Conservation (phyloP, 2,888 invertebrate species). For the Drosophila pullipes region DNA sequence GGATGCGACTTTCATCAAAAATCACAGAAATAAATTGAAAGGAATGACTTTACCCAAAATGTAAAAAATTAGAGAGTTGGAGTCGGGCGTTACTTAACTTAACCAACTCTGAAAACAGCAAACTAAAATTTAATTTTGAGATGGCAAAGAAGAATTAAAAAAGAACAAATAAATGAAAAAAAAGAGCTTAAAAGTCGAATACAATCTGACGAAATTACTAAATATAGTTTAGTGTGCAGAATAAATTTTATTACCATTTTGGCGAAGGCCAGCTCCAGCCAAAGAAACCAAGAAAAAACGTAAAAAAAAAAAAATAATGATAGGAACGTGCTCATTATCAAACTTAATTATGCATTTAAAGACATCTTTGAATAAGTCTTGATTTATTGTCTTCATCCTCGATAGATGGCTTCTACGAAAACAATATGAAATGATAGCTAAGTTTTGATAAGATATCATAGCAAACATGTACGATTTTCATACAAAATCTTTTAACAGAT, state of each 20-base stretch:
- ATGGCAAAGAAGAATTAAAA: not conserved
- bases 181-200: not conserved
- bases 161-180: not conserved
- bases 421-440: not conserved
- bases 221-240: conserved; percentile 1
- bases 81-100: not conserved
- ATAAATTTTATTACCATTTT: not conserved
- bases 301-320: not conserved
- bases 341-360: not conserved
- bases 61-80: not conserved
- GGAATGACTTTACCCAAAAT: too few relatives aligned
- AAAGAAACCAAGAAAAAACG: not conserved
- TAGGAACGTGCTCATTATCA: not conserved
- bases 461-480: not conserved
- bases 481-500: not conserved
- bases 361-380: not conserved
- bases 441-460: not conserved
- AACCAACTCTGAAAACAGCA: not conserved
- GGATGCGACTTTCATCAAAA: not conserved
- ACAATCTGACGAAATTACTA: not conserved
- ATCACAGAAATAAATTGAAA: not conserved
- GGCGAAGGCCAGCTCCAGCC: not conserved
- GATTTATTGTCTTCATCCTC: not conserved
- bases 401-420: not conserved
- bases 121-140: not conserved